Conservation (phyloP, 2,888 invertebrate genomes). For the Entomobrya multifasciata region DNA sequence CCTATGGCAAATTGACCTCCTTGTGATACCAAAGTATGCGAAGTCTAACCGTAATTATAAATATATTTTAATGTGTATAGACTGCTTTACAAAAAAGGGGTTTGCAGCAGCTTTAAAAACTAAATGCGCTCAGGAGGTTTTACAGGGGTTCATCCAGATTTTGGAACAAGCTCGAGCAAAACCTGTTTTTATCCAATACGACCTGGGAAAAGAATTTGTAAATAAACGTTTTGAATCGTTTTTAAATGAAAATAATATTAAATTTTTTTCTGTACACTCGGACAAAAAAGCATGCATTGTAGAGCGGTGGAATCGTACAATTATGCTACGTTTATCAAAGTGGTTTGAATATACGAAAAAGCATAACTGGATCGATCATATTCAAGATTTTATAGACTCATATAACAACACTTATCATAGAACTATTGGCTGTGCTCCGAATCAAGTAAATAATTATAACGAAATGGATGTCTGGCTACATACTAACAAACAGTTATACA, state of each 20-base stretch:
- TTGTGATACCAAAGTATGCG: too few species aligned
- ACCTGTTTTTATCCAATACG: too few species aligned
- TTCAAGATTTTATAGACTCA: slow-evolving; percentile 34
- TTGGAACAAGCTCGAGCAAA: neutral
- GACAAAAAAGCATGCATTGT: slow-evolving; percentile 50
- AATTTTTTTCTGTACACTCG: slow-evolving; percentile 47
- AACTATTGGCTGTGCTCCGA: slow-evolving; percentile 30
- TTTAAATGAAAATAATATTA: slow-evolving; percentile 14
- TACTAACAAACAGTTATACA: neutral
- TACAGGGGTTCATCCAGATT: neutral
- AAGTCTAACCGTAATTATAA: too few species aligned
- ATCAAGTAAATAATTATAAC: slow-evolving; percentile 32
- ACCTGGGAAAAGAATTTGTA: slow-evolving; percentile 51
- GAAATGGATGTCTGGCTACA: slow-evolving; percentile 57
- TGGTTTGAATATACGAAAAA: slow-evolving; percentile 54
- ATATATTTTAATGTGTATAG: too few species aligned
- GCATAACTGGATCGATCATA: slow-evolving; percentile 27
- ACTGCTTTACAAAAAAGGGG: too few species aligned
- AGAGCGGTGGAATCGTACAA: slow-evolving; percentile 67
- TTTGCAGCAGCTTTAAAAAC: too few species aligned
- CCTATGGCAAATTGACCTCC: too few species aligned
- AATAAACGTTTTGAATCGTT: slow-evolving; percentile 1
- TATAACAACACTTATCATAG: slow-evolving; percentile 47
- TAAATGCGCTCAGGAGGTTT: slow-evolving; percentile 46
- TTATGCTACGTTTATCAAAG: slow-evolving; percentile 47